Base-by-base conservation (phyloP, 2,797 vertebrate genomes). In the Melopsittacus undulatus region DNA sequence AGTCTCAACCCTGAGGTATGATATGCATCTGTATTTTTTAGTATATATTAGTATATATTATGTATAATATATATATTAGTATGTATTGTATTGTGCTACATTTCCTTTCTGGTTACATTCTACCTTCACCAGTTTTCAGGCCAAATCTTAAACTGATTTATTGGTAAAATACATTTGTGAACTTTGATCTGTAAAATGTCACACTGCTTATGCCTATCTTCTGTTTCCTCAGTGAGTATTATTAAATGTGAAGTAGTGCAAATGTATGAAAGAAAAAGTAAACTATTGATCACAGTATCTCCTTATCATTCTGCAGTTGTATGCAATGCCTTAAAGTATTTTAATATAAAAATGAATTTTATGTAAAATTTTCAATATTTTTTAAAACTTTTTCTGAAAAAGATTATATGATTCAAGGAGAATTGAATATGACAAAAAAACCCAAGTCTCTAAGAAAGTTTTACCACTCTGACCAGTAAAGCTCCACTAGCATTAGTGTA, bases 1-100 rank as follows among this genome's bases (percentile, higher is more conserved):
- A 98, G 99, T 96, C 99, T 99, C 96, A 99, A 99, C 86, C 99
- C 99, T 93, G 99, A 99, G 99, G 99, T 99, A 98, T 70, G 96
- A 82, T 61, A 26, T 54, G 43, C 27, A 73, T 90, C 76, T 46
- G 10, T 24, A 22, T 46, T 67, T 52, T 57, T 63, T 89, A 34
- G 21, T 34, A 57, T 73, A 9, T 48, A 8, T 63, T 32, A 3
- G 5, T 67, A 11, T 81, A 24, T 16, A 15, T 4, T 57, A 34
- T 34, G 57, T 57, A 23, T 57, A 34, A 34, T 56, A n/a, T 22
- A 10, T 73, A 10, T 46, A 10, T 63, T n/a, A 2, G 5, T 64
- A 13, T 83, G 26, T 68, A 11, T 52, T 74, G 11, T 48, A 4
- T 32, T 81, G 38, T 64, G 51, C 15, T 81, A 3, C 21, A 21